phyloP scores from a whole-genome alignment of 2,888 invertebrate species.

The Apotomis turbidana region DNA sequence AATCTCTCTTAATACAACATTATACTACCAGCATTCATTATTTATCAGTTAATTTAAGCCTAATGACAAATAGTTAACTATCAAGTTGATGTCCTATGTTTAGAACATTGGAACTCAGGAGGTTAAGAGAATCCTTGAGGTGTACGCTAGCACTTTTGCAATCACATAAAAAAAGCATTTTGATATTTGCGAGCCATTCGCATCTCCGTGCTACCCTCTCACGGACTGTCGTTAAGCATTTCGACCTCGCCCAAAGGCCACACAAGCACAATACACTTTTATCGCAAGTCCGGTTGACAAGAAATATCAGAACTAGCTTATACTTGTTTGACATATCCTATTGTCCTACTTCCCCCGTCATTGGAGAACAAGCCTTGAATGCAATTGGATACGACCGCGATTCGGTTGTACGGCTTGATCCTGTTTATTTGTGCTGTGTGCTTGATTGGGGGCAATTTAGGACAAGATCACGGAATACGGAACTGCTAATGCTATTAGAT shows the following conservation, averaged over 20 bases:
- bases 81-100: too few relatives aligned
- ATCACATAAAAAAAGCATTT: not conserved
- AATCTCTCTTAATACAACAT: too few relatives aligned
- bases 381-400: not conserved
- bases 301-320: slow-evolving; percentile 22
- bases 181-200: not conserved
- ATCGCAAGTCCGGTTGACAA: slow-evolving; percentile 27
- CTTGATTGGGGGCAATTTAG: slow-evolving; percentile 23
- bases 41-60: too few relatives aligned
- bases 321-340: slow-evolving; percentile 33
- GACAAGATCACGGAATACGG: slow-evolving; percentile 22
- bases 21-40: too few relatives aligned
- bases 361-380: slow-evolving; percentile 7
- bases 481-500: not conserved
- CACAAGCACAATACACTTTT: slow-evolving; percentile 26
- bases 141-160: too few relatives aligned
- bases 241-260: slow-evolving; percentile 31
- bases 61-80: too few relatives aligned
- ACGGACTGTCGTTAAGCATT: slow-evolving; percentile 16
- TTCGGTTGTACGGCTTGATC: not conserved
- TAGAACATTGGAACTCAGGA: too few relatives aligned
- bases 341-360: slow-evolving; percentile 28
- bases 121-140: not conserved
- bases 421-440: not conserved
- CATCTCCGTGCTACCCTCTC: slow-evolving; percentile 9